These are phyloP conservation scores for Schizopygopsis pylzovi DNA, from an alignment of 2,797 vertebrate species.

Conservation along the genomic window DNA sequence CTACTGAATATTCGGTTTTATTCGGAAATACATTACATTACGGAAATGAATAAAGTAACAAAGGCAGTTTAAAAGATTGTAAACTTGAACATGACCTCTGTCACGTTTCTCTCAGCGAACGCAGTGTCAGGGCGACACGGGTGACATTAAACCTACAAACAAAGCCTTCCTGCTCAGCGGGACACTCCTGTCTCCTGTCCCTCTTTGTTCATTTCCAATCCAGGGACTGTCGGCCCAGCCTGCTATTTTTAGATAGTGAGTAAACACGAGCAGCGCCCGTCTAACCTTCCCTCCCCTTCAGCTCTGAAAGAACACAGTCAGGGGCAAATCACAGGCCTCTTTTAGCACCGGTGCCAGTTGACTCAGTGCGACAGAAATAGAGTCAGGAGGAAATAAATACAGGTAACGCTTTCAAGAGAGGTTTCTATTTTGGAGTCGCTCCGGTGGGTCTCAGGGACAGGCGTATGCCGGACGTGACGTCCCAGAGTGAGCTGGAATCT, in stretches of 20 bases:
- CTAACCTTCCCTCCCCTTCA: slow-evolving; percentile 30
- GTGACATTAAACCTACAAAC: slow-evolving; percentile 11
- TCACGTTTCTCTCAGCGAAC: not conserved
- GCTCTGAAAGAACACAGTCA: slow-evolving; percentile 54
- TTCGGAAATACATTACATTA: not conserved
- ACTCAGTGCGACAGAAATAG: slow-evolving; percentile 59
- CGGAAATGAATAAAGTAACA: not conserved
- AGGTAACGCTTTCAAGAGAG: slow-evolving; percentile 68
- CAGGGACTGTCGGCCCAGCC: not conserved
- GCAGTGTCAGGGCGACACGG: not conserved
- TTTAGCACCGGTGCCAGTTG: slow-evolving; percentile 50
- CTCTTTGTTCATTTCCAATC: not conserved
- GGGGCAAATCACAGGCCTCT: slow-evolving; percentile 52
- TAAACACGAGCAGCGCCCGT: not conserved
- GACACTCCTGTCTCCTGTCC: not conserved
- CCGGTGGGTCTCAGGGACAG: slow-evolving; percentile 19
- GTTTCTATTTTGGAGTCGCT: slow-evolving; percentile 42
- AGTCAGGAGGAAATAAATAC: slow-evolving; percentile 68
- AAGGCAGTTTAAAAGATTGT: not conserved
- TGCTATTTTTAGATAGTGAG: slow-evolving; percentile 35
- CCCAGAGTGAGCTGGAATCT: not conserved
- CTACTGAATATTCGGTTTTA: not conserved
- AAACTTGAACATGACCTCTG: not conserved
- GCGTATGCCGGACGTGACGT: not conserved
- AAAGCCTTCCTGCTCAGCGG: not conserved